phyloP scores from a whole-genome alignment of 2,113 vertebrate species.

The Colossoma macropomum region DNA sequence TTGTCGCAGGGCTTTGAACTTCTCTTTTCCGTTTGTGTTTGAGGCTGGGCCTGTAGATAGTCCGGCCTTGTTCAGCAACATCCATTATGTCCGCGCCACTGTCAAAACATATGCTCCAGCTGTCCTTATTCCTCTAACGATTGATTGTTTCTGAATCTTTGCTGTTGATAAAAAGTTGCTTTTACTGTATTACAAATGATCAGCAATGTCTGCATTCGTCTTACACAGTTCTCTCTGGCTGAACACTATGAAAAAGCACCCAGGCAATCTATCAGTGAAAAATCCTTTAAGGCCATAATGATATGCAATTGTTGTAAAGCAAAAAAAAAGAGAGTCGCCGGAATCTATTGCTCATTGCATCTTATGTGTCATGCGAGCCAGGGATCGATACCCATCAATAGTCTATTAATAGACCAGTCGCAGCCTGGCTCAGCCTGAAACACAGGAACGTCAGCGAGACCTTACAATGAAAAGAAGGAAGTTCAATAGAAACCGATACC shows the following conservation, averaged over 20 bases:
- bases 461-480: conserved; percentile 75
- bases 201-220: conserved; percentile 29
- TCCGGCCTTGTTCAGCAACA: conserved; percentile 7
- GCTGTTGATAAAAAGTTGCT: conserved; percentile 38
- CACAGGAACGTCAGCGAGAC: conserved; percentile 72
- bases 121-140: conserved; percentile 1
- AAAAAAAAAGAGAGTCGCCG: conserved; percentile 71
- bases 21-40: conserved; percentile 70
- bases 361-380: conserved; percentile 77
- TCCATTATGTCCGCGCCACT: conserved; percentile 35
- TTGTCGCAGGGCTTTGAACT: conserved; percentile 67
- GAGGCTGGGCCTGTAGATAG: conserved; percentile 22
- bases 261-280: conserved; percentile 64
- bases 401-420: conserved; percentile 81
- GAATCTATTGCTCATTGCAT: conserved; percentile 83
- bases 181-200: conserved; percentile 50
- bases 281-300: conserved; percentile 74
- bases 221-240: background rate
- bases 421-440: conserved; percentile 72
- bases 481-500: conserved; percentile 78
- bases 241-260: conserved; percentile 46
- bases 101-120: background rate
- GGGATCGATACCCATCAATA: conserved; percentile 82
- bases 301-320: conserved; percentile 81
- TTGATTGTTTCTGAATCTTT: conserved; percentile 47